Base-by-base conservation (phyloP, 2,113 vertebrate species). In the Tragelaphus scriptus region DNA sequence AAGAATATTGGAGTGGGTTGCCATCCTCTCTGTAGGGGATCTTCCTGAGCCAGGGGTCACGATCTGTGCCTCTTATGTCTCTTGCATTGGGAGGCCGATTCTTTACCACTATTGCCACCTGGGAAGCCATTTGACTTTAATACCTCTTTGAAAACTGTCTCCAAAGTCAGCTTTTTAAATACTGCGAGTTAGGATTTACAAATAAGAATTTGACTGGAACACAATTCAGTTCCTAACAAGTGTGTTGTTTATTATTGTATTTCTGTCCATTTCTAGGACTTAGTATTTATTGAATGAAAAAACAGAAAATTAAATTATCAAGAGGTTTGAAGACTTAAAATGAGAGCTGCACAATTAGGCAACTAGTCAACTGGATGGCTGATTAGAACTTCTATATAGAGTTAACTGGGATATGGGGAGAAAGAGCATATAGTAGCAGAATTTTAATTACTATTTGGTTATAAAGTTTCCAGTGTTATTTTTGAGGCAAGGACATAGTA, bases 201-300 rank as follows among this genome's bases (percentile, higher is more conserved):
- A 65, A 58, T 58, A 90, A 80, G 81, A 80, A 85, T 94, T 68
- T 86, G 17, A 15, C 25, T 0, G 6, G 7, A 32, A 53, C 30
- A 77, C 23, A 84, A 30, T n/a, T 90, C 21, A 63, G 17, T 14
- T 17, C 16, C 81, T 53, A 88, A 68, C 13, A 91, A 58, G 49
- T 88, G 28, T 75, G 4, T 85, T 94, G 3, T 79, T 88, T 44
- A 88, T 80, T 6, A 23, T 32, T 92, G 2, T 93, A 85, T 89
- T 96, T 91, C 84, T 95, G 32, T 89, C 16, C 49, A 32, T 92
- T 92, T 90, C 26, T 94, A 75, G 40, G 89, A 56, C 5, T 85
- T 58, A 47, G 58, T 61, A 56, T 95, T 96, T 95, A 30, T 80
- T 91, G 85, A 95, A 44, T 75, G n/a, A 88, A 95, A 36, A 65